Conservation (phyloP, 2,113 vertebrate species). For the Heterotilapia buettikoferi region DNA sequence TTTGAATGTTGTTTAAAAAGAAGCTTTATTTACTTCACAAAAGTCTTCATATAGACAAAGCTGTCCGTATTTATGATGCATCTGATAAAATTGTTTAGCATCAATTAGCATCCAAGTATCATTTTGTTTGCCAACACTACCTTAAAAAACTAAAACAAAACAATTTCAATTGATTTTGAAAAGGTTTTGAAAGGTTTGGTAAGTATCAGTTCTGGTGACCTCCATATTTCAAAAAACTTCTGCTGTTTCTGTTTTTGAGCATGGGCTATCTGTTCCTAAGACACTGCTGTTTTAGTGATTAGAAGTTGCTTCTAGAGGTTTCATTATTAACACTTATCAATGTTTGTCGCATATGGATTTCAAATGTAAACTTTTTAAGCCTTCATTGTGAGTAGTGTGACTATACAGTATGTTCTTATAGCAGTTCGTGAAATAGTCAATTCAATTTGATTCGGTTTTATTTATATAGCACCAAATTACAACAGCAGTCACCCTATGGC, state of each 20-base stretch:
- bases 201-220: neutral
- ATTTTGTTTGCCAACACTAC: neutral
- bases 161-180: too few relatives aligned
- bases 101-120: neutral
- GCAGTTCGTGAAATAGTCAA: neutral
- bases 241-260: neutral
- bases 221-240: neutral
- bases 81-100: neutral
- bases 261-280: neutral
- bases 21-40: neutral
- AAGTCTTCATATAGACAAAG: neutral
- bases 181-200: neutral
- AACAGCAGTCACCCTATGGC: neutral
- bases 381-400: neutral
- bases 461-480: neutral
- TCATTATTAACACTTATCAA: neutral
- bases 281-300: neutral
- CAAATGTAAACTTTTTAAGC: neutral
- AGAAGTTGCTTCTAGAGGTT: neutral
- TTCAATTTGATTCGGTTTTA: neutral
- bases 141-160: neutral
- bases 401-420: neutral
- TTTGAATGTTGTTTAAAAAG: neutral
- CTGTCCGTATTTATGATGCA: neutral
- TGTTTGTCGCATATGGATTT: neutral